These are phyloP conservation scores for Sinonovacula constricta DNA, from an alignment of 1,140 invertebrate species.

Conservation along the genomic window DNA sequence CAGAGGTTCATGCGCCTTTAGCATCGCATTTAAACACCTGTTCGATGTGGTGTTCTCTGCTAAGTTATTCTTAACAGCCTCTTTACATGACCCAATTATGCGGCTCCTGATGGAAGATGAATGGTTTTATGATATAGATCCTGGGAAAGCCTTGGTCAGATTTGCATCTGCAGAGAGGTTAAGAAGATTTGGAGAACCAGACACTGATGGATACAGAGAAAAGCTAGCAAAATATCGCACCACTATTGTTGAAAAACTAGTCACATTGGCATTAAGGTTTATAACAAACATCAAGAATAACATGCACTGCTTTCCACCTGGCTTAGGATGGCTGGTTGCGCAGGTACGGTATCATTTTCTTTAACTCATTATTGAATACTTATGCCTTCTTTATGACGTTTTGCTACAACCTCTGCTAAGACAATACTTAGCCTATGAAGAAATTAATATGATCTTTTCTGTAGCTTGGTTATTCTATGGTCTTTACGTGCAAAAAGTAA, in stretches of 20 bases:
- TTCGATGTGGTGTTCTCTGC: conserved; percentile 94
- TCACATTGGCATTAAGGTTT: conserved; percentile 89
- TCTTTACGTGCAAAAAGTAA: too few relatives aligned
- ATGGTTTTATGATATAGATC: conserved; percentile 94
- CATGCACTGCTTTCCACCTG: conserved; percentile 94
- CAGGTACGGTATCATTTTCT: conserved; percentile 80
- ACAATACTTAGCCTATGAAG: too few relatives aligned
- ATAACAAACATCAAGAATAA: conserved; percentile 91
- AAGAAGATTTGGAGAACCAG: conserved; percentile 89
- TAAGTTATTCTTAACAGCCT: conserved; percentile 94
- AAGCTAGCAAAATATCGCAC: conserved; percentile 87
- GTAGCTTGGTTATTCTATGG: too few relatives aligned
- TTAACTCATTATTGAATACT: conserved; percentile 43
- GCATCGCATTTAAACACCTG: conserved; percentile 92
- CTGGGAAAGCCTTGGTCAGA: conserved; percentile 89
- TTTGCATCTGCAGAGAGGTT: conserved; percentile 85
- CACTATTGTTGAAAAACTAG: conserved; percentile 86
- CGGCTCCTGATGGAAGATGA: conserved; percentile 95
- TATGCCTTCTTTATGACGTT: too few relatives aligned
- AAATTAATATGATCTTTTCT: too few relatives aligned
- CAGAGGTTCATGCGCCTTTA: conserved; percentile 92
- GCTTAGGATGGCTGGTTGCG: conserved; percentile 82
- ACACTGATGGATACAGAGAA: conserved; percentile 84
- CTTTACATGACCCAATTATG: conserved; percentile 94
- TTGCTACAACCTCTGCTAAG: too few relatives aligned